phyloP scores from a whole-genome alignment of 2,113 vertebrate genomes.

The Calidris pygmaea region DNA sequence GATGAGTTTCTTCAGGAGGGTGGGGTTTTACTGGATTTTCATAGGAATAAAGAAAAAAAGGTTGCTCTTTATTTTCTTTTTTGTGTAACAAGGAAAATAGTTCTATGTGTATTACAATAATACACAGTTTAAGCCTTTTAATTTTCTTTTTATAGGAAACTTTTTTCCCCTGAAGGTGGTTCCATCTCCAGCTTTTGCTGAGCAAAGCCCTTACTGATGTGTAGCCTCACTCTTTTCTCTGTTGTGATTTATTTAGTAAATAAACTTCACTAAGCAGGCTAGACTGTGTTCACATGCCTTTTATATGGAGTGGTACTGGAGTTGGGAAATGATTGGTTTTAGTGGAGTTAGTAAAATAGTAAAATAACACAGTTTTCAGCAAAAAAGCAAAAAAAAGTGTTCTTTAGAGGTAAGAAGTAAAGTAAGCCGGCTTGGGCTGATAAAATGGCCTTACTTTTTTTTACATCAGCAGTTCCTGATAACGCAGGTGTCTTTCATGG shows the following conservation, averaged over 20 bases:
- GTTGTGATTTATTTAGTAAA: no score
- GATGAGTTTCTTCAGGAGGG: fast-evolving
- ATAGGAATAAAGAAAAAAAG: no score
- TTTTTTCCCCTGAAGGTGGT: not conserved
- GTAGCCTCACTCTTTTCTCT: no score
- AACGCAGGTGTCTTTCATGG: not conserved
- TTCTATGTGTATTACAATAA: not conserved
- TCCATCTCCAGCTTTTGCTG: not conserved
- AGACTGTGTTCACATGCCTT: not conserved
- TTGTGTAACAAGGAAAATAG: not conserved
- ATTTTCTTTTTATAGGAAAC: not conserved
- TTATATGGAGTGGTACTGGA: fast-evolving
- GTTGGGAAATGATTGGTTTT: not conserved
- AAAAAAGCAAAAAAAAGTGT: not conserved
- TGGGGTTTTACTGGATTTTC: not conserved
- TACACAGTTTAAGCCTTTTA: not conserved
- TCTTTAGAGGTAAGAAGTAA: not conserved
- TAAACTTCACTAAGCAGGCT: not conserved
- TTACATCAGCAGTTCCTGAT: not conserved
- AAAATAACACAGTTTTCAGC: no score
- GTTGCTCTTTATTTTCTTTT: not conserved
- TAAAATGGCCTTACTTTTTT: not conserved
- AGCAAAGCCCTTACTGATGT: not conserved
- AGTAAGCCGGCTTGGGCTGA: fast-evolving
- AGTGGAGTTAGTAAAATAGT: not conserved